A percentile compares a stretch with the other conserved stretches of the same genome.
Conservation (phyloP, 1,140 invertebrate species). For the Drosophila setifemur region DNA sequence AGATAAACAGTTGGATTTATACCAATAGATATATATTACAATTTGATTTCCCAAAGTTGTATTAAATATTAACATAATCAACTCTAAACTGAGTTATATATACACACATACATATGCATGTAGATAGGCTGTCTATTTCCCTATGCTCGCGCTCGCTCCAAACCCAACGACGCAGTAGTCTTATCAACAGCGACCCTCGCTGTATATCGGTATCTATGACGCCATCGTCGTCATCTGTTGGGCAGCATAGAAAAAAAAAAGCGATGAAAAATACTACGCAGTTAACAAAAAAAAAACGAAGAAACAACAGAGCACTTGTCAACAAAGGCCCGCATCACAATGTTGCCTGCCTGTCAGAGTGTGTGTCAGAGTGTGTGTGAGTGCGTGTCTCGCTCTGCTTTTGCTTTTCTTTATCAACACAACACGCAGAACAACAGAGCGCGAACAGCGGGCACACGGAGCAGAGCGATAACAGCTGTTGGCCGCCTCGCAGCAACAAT, state of each 20-base stretch:
- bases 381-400: slow-evolving; percentile 22
- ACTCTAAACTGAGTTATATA: too few relatives aligned
- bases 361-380: slow-evolving; percentile 5
- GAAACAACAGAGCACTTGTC: slow-evolving; percentile 63
- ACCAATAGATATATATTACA: too few relatives aligned
- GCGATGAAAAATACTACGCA: slow-evolving; percentile 59
- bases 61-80: too few relatives aligned
- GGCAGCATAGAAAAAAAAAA: slow-evolving; percentile 50
- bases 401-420: slow-evolving; percentile 23
- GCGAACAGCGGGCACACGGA: slow-evolving; percentile 14
- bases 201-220: slow-evolving; percentile 52
- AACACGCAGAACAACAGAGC: slow-evolving; percentile 61
- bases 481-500: slow-evolving; percentile 52
- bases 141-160: too few relatives aligned
- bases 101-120: too few relatives aligned
- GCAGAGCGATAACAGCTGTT: slow-evolving; percentile 68
- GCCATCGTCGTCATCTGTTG: slow-evolving; percentile 53
- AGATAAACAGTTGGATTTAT: slow-evolving; percentile 1
- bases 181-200: neutral
- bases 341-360: slow-evolving; percentile 5
- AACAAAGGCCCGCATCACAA: slow-evolving; percentile 63
- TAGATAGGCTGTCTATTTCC: too few relatives aligned
- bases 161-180: slow-evolving; percentile 2
- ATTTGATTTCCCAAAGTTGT: too few relatives aligned
- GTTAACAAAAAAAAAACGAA: slow-evolving; percentile 64